A percentile compares a stretch with the other conserved stretches of the same genome.
Evolutionary conservation across 1,140 invertebrate species (phyloP).

Genomic region (Drosophila orena): DNA sequence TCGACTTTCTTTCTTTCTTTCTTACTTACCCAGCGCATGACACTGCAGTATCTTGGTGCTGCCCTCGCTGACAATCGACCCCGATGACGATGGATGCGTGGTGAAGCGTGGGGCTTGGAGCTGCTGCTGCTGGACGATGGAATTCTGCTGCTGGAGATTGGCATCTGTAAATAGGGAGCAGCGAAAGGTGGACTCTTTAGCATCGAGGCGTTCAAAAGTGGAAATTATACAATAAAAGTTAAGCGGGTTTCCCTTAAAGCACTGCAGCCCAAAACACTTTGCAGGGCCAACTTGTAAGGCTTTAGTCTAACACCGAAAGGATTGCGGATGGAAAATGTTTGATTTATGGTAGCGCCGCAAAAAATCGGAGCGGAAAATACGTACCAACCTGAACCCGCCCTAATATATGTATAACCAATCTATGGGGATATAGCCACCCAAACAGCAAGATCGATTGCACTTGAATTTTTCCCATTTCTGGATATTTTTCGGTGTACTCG

Average conservation of each 20-base stretch:
- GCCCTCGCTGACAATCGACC: constrained; percentile 93
- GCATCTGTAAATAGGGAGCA: constrained; percentile 21
- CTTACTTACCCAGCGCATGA: constrained; percentile 91
- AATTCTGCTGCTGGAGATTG: constrained; percentile 53
- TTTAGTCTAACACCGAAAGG: constrained; percentile 31
- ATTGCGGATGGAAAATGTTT: constrained; percentile 36
- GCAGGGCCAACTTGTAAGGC: constrained; percentile 12
- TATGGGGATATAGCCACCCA: not conserved
- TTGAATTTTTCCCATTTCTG: constrained; percentile 31
- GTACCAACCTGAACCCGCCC: not conserved
- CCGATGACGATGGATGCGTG: constrained; percentile 92
- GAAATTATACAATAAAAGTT: constrained; percentile 4
- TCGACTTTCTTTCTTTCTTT: no score
- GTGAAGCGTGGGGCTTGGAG: constrained; percentile 93
- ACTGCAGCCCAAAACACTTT: constrained; percentile 15
- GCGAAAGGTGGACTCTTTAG: constrained; percentile 10
- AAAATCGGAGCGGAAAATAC: constrained; percentile 1
- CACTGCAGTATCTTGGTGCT: constrained; percentile 95
- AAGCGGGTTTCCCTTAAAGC: constrained; percentile 30
- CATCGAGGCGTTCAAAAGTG: not conserved
- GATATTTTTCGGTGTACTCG: not conserved
- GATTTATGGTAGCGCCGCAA: constrained; percentile 30
- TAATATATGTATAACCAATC: not conserved
- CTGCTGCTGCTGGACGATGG: constrained; percentile 40
- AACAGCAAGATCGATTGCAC: constrained; percentile 35